Evolutionary conservation across 2,113 vertebrate species (phyloP), one percentile per base, ranked within the genome.

Genomic region (Indicator indicator): DNA sequence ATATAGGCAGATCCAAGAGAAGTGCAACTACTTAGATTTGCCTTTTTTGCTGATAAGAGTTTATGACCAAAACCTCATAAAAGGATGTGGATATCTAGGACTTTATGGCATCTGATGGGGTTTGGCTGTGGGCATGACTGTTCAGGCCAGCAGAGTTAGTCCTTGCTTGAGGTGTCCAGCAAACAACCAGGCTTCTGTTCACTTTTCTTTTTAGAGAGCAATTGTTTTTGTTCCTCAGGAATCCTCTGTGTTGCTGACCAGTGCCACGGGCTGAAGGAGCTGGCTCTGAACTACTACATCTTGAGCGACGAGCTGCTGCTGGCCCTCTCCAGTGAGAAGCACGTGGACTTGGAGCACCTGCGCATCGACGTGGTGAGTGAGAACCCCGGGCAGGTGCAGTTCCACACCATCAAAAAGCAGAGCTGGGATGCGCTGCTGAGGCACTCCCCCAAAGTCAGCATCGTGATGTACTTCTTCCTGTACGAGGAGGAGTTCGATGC

Each of bases 171-270:
- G 9, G 42, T 89, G 83, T 48, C 16, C 54, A 86, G 21, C 14
- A 6, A 68, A 6, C 11, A 30, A 1, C 7, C 68, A 36, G 50
- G 26, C 13, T 82, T 60, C 6, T 7, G 7, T 52, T 83, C 0
- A 0, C n/a, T 85, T 85, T 23, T 40, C 2, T 3, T 76, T 93
- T 83, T 50, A 63, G 12, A 42, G 42, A 83, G 14, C 54, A 15
- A 36, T 11, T 54, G 36, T 30, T 58, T 36, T 73, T 87, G 13
- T 69, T 95, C 79, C 44, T 52, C 88, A 98, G 98, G 98, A 32
- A 97, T 98, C 83, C 97, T 98, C n/a, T 98, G 98, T 90, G 98
- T 98, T 54, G 98, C 98, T 54, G 97, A 98, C 73, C 98, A 98
- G 88, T 98, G 98, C 78, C 97, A 98, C 7, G 98, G 98, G 56